These are phyloP conservation scores for Platycercus adscitus DNA, from an alignment of 2,113 vertebrate species.

Conservation along the genomic window DNA sequence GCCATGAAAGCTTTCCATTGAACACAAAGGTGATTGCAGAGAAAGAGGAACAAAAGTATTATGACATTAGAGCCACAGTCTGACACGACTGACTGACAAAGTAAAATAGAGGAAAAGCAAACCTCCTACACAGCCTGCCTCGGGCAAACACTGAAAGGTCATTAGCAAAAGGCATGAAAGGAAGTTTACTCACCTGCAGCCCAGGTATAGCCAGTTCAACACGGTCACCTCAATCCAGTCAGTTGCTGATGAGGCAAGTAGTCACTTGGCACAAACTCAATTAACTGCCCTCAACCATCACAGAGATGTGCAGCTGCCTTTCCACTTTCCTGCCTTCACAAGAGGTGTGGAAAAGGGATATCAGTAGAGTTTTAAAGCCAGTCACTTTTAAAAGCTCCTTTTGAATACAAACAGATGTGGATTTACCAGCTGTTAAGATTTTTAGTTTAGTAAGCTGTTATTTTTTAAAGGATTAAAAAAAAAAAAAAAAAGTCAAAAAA, in stretches of 20 bases:
- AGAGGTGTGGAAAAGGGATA: background rate
- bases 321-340: background rate
- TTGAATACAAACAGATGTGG: background rate
- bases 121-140: background rate
- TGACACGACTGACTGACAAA: background rate
- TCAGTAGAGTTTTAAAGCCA: background rate
- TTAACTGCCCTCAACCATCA: background rate
- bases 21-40: background rate
- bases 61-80: background rate
- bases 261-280: background rate
- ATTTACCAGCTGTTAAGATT: background rate
- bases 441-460: background rate
- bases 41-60: background rate
- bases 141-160: slow-evolving; percentile 11
- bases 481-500: too few species aligned
- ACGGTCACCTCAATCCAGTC: background rate
- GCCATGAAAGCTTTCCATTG: background rate
- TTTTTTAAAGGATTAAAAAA: background rate
- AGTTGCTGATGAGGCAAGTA: background rate
- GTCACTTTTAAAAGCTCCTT: background rate
- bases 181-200: background rate
- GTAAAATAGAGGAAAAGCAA: slow-evolving; percentile 7
- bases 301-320: background rate
- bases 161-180: background rate
- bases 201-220: background rate